These are phyloP conservation scores for Denticeps clupeoides DNA, from an alignment of 2,797 vertebrate species.

Conservation along the genomic window DNA sequence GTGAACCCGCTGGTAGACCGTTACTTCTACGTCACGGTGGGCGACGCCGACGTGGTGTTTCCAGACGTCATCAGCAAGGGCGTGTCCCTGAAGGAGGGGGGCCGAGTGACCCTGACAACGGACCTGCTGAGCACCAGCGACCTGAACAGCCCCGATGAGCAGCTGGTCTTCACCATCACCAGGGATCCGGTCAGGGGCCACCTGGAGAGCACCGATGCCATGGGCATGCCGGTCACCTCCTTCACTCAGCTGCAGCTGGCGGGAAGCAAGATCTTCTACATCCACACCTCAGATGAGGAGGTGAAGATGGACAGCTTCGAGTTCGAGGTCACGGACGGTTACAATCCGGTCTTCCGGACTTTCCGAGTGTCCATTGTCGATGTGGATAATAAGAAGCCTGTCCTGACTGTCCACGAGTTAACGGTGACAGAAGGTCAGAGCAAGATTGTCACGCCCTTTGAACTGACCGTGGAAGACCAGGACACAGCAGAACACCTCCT, in stretches of 20 bases:
- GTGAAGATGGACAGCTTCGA: constrained; percentile 98
- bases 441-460: constrained; percentile 88
- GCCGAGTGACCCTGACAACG: constrained; percentile 80
- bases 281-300: constrained; percentile 87
- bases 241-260: constrained; percentile 87
- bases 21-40: constrained; percentile 86
- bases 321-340: constrained; percentile 89
- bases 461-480: constrained; percentile 83
- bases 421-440: constrained; percentile 72
- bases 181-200: constrained; percentile 80
- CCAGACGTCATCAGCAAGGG: constrained; percentile 92
- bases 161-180: constrained; percentile 82
- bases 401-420: constrained; percentile 73
- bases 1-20: constrained; percentile 84
- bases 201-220: constrained; percentile 79
- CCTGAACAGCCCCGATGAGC: constrained; percentile 88
- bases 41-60: constrained; percentile 78
- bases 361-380: constrained; percentile 86
- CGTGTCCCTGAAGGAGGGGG: constrained; percentile 86
- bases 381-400: constrained; percentile 91
- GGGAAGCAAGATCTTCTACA: constrained; percentile 89
- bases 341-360: constrained; percentile 86
- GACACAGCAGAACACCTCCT: constrained; percentile 73
- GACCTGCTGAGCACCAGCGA: constrained; percentile 88
- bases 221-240: constrained; percentile 71